Evolutionary conservation across 1,140 invertebrate species (phyloP).

Genomic region (Mamestra configurata): DNA sequence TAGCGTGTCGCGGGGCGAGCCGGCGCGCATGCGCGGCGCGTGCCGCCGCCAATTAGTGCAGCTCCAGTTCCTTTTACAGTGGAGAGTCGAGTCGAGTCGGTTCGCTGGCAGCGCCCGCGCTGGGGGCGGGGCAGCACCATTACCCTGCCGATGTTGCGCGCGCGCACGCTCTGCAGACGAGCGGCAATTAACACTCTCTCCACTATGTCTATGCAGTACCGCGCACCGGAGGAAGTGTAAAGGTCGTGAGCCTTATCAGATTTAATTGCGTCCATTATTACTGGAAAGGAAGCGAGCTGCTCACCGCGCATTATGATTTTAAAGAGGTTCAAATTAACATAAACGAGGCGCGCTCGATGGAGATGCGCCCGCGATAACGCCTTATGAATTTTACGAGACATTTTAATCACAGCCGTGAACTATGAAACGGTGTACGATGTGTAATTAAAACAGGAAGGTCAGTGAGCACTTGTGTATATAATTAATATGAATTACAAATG

Average conservation of each 20-base stretch:
- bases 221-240: conserved; percentile 80
- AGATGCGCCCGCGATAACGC: conserved; percentile 74
- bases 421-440: conserved; percentile 78
- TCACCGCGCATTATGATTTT: conserved; percentile 81
- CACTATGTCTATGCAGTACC: conserved; percentile 62
- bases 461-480: conserved; percentile 83
- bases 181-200: conserved; percentile 75
- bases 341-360: conserved; percentile 66
- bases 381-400: conserved; percentile 80
- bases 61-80: conserved; percentile 84
- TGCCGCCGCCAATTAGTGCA: conserved; percentile 86
- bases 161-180: conserved; percentile 63
- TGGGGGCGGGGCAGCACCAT: conserved; percentile 69
- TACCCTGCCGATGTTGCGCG: conserved; percentile 73
- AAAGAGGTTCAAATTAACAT: conserved; percentile 79
- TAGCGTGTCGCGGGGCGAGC: conserved; percentile 77
- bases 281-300: conserved; percentile 76
- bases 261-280: conserved; percentile 82
- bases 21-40: conserved; percentile 79
- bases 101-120: conserved; percentile 65
- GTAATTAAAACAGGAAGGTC: conserved; percentile 86
- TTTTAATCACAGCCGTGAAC: conserved; percentile 87
- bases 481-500: conserved; percentile 85
- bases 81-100: conserved; percentile 80
- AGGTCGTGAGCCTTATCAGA: conserved; percentile 83